Base-by-base conservation (phyloP, 2,797 vertebrate species). In the Dipus sagitta region DNA sequence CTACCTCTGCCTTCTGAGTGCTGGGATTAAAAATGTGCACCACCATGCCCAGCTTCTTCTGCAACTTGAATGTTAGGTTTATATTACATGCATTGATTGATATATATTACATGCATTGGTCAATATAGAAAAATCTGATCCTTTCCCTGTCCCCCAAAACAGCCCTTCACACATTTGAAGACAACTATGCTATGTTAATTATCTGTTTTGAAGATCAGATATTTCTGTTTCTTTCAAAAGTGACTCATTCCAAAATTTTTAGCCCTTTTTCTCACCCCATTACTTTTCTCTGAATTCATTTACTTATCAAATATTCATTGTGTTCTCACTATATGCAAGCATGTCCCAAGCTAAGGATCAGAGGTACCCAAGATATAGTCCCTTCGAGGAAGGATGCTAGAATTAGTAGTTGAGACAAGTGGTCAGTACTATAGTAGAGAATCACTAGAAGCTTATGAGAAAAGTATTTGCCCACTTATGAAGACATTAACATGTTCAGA, bases 401-500 rank as follows among this genome's bases (percentile, higher is more conserved):
- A 54, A 24, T 47, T 17, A 85, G 30, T 3, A 15, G 58, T 7
- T 70, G 23, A 95, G 62, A 90, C 32, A 21, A 74, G 77, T 38
- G 58, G 17, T 74, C 54, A 20, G 34, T 68, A 2, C 24, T 76
- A 0, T 28, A 65, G 26, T 30, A 86, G n/a, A 87, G 21, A 26
- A 47, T 38, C 28, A 30, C 21, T 18, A 47, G n/a, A 34, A 4
- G 62, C 12, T 72, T 60, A 65, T 12, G 38, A 47, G 26, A 64
- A 64, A 68, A 78, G 23, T 17, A 30, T 68, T 86, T 74, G 26
- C 60, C 21, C 6, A 93, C 82, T 38, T 34, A 24, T 68, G 12
- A 12, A 88, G 62, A 93, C 79, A 80, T 34, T 88, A 94, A 28
- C 42, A 91, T 83, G 92, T 72, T 79, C 67, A 72, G 6, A 17